A percentile compares a stretch with the other conserved stretches of the same genome.
Evolutionary conservation across 2,888 invertebrate genomes (phyloP).

Genomic region (Folsomia candida): DNA sequence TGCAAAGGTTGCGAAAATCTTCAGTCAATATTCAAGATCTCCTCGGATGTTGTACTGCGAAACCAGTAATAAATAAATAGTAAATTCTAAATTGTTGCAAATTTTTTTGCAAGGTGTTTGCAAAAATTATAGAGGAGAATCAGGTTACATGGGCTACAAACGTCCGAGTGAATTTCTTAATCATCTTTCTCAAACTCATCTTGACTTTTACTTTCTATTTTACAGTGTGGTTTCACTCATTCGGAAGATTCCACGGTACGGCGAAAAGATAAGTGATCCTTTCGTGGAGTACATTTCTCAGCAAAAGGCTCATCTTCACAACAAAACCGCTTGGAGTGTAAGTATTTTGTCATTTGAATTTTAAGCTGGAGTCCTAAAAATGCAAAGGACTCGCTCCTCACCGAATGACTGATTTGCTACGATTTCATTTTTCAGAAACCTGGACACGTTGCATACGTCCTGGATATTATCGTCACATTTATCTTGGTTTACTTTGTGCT

Average conservation of each 20-base stretch:
- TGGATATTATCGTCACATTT: conserved; percentile 84
- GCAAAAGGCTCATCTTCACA: conserved; percentile 60
- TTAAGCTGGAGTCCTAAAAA: too few relatives aligned
- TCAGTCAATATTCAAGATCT: too few relatives aligned
- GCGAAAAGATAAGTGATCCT: conserved; percentile 57
- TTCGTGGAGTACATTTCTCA: conserved; percentile 59
- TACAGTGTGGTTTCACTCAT: conserved; percentile 46
- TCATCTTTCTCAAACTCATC: not conserved
- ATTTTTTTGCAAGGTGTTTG: too few relatives aligned
- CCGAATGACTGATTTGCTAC: conserved; percentile 49
- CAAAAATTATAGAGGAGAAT: too few relatives aligned
- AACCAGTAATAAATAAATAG: too few relatives aligned
- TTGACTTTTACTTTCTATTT: conserved; percentile 5
- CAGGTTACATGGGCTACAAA: too few relatives aligned
- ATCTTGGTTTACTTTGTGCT: conserved; percentile 95
- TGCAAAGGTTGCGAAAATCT: too few relatives aligned
- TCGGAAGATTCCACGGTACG: conserved; percentile 55
- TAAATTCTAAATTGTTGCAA: too few relatives aligned
- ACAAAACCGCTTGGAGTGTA: not conserved
- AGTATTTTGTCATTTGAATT: too few relatives aligned
- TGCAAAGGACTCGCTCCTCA: too few relatives aligned
- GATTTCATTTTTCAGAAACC: too few relatives aligned
- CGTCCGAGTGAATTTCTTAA: too few relatives aligned
- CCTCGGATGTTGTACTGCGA: not conserved
- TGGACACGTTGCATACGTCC: conserved; percentile 67